Conservation (phyloP, 2,113 vertebrate genomes). For the Ophthalmolycus amberensis region DNA sequence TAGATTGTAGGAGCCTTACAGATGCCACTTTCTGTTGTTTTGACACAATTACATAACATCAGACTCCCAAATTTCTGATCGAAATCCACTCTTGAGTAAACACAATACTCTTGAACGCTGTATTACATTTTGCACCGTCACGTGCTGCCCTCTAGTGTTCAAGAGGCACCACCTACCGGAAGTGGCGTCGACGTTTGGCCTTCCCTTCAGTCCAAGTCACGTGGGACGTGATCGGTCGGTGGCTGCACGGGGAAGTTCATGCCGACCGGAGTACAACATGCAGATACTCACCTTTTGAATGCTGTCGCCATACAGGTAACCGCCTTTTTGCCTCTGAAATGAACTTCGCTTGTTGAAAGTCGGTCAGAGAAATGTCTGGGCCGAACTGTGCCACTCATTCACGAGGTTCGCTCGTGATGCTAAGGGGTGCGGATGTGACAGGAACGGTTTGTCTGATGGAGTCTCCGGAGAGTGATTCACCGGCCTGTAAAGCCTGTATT, state of each 20-base stretch:
- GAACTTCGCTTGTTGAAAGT: neutral
- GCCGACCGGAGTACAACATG: constrained; percentile 24
- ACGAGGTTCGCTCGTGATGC: constrained; percentile 11
- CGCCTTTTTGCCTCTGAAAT: accelerated
- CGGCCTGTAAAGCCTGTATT: too few species aligned
- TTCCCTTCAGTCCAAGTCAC: constrained; percentile 44
- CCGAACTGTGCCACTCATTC: constrained; percentile 44
- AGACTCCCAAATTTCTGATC: neutral
- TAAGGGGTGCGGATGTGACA: constrained; percentile 36
- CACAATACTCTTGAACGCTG: too few species aligned
- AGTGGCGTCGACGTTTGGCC: constrained; percentile 64
- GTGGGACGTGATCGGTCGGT: constrained; percentile 32
- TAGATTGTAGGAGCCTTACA: neutral
- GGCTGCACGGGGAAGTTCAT: neutral
- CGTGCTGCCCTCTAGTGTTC: constrained; percentile 56
- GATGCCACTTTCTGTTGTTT: neutral
- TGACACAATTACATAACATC: neutral
- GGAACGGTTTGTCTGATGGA: neutral
- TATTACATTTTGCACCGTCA: neutral
- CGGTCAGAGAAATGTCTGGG: neutral
- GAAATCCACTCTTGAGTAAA: neutral
- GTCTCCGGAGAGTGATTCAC: neutral
- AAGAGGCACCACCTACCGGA: constrained; percentile 58
- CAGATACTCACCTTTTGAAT: constrained; percentile 24
- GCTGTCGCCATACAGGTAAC: constrained; percentile 51